phyloP scores from a whole-genome alignment of 2,797 vertebrate genomes.

The Gorsachius magnificus region DNA sequence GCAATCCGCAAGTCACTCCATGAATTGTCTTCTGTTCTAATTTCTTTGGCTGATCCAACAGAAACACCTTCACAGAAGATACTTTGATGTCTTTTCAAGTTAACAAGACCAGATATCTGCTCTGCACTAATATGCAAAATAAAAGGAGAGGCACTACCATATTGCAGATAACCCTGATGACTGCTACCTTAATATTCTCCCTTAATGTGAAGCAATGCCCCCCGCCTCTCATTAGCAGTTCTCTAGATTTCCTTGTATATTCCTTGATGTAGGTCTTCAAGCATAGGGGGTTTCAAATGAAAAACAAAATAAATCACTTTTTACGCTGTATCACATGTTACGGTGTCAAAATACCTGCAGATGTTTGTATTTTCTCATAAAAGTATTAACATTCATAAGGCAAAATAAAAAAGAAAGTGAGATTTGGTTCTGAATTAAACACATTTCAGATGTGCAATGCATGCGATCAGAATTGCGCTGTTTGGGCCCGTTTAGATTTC shows the following conservation, averaged over 20 bases:
- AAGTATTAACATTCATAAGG: not conserved
- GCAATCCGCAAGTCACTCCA: not conserved
- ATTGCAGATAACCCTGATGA: constrained; percentile 42
- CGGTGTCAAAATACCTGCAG: not conserved
- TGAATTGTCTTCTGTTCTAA: not conserved
- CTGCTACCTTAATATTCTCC: not conserved
- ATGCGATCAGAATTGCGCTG: not conserved
- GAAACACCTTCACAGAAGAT: constrained; percentile 14
- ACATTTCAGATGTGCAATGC: not conserved
- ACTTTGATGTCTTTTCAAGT: not conserved
- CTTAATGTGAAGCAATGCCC: not conserved
- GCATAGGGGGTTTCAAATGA: constrained; percentile 54
- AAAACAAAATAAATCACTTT: constrained; percentile 24
- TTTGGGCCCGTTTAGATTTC: constrained; percentile 45
- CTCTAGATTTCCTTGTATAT: not conserved
- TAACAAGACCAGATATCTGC: not conserved
- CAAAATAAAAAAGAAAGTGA: not conserved
- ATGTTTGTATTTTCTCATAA: constrained; percentile 42
- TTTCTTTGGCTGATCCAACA: not conserved
- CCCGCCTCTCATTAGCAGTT: not conserved
- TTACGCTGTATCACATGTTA: not conserved
- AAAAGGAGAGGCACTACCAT: constrained; percentile 47
- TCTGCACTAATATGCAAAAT: not conserved
- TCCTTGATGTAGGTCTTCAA: not conserved
- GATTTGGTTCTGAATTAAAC: constrained; percentile 32